Conservation (phyloP, 2,888 invertebrate genomes). For the Melieria picta region DNA sequence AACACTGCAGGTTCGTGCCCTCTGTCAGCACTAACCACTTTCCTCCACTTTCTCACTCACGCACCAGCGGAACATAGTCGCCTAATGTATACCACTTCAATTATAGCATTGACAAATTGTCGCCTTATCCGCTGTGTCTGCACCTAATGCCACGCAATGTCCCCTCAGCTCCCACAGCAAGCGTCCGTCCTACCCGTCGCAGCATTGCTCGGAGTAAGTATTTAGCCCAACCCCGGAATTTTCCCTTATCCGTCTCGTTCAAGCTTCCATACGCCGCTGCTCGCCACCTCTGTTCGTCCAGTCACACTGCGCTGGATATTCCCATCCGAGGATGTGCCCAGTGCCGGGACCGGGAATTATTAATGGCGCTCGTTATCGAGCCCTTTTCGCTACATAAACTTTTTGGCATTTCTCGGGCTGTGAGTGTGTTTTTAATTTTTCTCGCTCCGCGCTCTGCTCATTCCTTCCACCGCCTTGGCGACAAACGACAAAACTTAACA, state of each 20-base stretch:
- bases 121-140: slow-evolving; percentile 40
- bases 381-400: slow-evolving; percentile 65
- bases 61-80: slow-evolving; percentile 10
- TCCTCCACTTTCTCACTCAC: background rate
- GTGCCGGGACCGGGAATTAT: slow-evolving; percentile 54
- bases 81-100: slow-evolving; percentile 44
- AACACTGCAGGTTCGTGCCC: slow-evolving; percentile 18
- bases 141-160: slow-evolving; percentile 40
- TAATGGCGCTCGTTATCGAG: slow-evolving; percentile 65
- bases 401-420: slow-evolving; percentile 40
- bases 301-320: too few relatives aligned
- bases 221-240: too few relatives aligned
- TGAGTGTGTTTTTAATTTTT: slow-evolving; percentile 21
- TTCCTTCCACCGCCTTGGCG: background rate
- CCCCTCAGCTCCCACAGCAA: background rate
- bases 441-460: background rate
- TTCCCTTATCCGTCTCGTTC: too few relatives aligned
- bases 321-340: background rate
- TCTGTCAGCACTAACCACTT: slow-evolving; percentile 6
- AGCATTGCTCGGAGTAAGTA: too few relatives aligned
- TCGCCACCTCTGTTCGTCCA: too few relatives aligned
- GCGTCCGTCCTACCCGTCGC: background rate
- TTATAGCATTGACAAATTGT: slow-evolving; percentile 62
- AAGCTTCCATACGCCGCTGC: background rate
- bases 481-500: background rate